Evolutionary conservation across 2,113 vertebrate genomes (phyloP).

Genomic region (Crypturellus undulatus): DNA sequence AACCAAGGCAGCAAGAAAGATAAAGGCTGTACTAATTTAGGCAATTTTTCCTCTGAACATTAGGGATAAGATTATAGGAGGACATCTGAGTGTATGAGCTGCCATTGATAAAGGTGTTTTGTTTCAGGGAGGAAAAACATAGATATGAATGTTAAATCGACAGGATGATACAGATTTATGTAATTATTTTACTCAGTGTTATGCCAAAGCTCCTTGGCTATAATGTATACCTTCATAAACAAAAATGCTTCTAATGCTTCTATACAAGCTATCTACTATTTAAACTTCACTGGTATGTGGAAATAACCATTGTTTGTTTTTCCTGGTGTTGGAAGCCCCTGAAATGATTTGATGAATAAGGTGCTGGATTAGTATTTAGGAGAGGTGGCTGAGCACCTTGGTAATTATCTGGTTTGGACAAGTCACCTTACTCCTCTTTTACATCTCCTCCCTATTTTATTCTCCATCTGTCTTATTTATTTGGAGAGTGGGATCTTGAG

Average conservation of each 20-base stretch:
- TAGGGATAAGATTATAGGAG: not conserved
- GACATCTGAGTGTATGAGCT: not conserved
- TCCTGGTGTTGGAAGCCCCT: not conserved
- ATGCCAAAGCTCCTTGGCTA: not conserved
- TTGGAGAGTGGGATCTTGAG: not conserved
- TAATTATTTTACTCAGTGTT: not conserved
- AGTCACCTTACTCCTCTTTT: not conserved
- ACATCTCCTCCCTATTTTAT: not conserved
- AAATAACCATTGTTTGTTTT: not conserved
- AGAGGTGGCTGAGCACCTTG: not conserved
- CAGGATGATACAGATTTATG: not conserved
- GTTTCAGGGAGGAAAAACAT: not conserved
- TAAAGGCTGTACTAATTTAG: not conserved
- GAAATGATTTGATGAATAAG: not conserved
- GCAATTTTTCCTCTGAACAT: too few relatives aligned
- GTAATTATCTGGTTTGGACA: not conserved
- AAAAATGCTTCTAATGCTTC: not conserved
- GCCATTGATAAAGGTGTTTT: not conserved
- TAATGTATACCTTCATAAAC: not conserved
- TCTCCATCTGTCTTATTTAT: not conserved
- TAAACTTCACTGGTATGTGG: not conserved
- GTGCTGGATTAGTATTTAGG: too few relatives aligned
- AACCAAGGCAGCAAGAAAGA: not conserved
- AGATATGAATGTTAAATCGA: not conserved
- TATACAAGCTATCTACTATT: not conserved